These are phyloP conservation scores for Apis laboriosa DNA, from an alignment of 1,140 invertebrate species.

Conservation along the genomic window DNA sequence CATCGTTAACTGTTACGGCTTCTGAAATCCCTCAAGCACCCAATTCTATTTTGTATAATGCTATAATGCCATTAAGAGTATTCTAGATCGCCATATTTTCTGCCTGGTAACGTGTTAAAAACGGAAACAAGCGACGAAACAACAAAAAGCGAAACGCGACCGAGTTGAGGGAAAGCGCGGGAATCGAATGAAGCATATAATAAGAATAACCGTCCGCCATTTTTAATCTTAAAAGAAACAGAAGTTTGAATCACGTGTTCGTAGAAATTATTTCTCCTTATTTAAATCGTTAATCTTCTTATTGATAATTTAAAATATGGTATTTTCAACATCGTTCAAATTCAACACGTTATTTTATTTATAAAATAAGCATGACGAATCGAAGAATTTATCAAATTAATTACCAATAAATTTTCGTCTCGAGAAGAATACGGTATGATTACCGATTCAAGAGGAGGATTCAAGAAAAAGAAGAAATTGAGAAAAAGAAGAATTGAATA, in stretches of 20 bases:
- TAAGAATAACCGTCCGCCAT: background rate
- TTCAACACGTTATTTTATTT: too few species aligned
- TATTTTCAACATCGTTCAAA: too few species aligned
- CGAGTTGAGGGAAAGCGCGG: background rate
- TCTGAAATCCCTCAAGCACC: constrained; percentile 68
- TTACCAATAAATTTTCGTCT: background rate
- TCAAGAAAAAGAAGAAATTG: background rate
- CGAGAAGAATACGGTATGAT: background rate
- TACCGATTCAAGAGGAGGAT: background rate
- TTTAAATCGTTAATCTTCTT: too few species aligned
- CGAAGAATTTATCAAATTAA: background rate
- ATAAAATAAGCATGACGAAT: background rate
- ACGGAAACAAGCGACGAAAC: background rate
- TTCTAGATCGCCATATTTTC: constrained; percentile 20
- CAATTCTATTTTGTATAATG: constrained; percentile 76
- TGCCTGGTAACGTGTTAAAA: background rate
- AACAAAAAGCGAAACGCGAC: background rate
- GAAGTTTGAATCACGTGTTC: background rate
- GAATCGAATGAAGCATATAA: too few species aligned
- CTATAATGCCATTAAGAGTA: constrained; percentile 69
- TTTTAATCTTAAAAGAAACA: background rate
- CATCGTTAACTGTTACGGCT: constrained; percentile 63
- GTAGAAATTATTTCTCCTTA: background rate
- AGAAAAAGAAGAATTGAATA: too few species aligned
- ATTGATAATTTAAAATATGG: too few species aligned